Conservation (phyloP, 2,113 vertebrate species). For the Telmatochromis brachygnathus region DNA sequence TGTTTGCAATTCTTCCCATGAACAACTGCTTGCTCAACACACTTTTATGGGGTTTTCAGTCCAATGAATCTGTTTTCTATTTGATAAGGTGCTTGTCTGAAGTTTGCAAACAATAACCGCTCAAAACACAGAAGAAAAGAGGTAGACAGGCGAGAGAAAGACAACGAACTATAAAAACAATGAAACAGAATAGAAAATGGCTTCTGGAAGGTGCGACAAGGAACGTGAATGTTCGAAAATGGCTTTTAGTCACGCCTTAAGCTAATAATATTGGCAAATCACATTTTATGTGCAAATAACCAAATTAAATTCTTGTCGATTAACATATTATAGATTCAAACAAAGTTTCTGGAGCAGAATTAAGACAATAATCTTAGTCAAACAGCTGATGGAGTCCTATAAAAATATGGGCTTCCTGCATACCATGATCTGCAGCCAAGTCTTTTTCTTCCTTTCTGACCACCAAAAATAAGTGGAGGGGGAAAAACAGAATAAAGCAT, state of each 20-base stretch:
- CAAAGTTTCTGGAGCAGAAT: background rate
- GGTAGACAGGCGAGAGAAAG: background rate
- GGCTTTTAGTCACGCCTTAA: background rate
- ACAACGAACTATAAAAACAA: background rate
- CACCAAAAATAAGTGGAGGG: background rate
- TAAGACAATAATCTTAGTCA: background rate
- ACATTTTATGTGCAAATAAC: background rate
- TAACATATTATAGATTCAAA: background rate
- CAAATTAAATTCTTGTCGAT: background rate
- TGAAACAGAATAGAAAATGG: background rate
- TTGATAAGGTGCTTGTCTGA: slow-evolving; percentile 5
- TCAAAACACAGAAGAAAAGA: background rate
- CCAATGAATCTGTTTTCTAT: slow-evolving; percentile 4
- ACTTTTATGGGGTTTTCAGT: background rate
- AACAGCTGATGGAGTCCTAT: background rate
- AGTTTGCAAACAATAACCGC: background rate
- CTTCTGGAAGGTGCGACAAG: background rate
- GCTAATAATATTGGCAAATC: background rate
- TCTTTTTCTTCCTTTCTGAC: background rate
- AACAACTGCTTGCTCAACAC: background rate
- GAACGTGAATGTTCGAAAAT: background rate
- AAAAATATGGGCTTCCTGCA: background rate
- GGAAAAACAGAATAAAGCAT: background rate
- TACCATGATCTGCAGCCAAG: background rate
- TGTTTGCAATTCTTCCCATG: slow-evolving; percentile 13